phyloP scores from a whole-genome alignment of 2,113 vertebrate genomes.

The Athene noctua region DNA sequence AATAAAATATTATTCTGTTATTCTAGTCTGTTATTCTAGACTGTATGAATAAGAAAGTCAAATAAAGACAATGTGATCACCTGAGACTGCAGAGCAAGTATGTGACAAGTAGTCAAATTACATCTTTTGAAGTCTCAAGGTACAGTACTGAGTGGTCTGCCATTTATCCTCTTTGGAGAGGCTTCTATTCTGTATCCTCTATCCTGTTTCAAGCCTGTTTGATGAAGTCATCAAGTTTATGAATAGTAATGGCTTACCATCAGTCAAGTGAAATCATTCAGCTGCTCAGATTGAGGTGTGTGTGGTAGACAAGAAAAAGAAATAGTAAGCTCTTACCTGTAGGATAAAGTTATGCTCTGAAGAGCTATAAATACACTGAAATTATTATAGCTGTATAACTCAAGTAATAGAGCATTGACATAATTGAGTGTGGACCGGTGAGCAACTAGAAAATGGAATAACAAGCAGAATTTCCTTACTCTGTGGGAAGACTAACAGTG shows the following conservation, averaged over 20 bases:
- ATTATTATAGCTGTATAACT: not conserved
- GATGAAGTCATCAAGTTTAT: not conserved
- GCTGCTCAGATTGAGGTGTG: not conserved
- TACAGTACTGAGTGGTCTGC: not conserved
- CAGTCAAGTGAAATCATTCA: not conserved
- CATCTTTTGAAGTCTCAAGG: not conserved
- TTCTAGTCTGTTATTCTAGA: not conserved
- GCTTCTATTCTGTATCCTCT: not conserved
- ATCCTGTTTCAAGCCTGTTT: not conserved
- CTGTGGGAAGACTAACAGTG: not conserved
- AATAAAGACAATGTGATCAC: not conserved
- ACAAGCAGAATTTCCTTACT: not conserved
- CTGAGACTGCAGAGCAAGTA: not conserved
- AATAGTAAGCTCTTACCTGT: not conserved
- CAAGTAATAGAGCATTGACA: not conserved
- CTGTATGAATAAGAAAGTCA: not conserved
- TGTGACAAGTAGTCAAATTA: not conserved
- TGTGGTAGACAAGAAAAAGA: not conserved
- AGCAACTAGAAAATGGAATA: not conserved
- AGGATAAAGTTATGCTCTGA: not conserved
- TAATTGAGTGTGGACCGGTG: not conserved
- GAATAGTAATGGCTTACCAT: not conserved
- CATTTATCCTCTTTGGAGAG: not conserved
- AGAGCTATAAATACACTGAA: not conserved
- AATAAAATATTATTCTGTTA: not conserved